A percentile compares a stretch with the other conserved stretches of the same genome.
Evolutionary conservation across 2,113 vertebrate genomes (phyloP).

Genomic region (Empidonax alnorum): DNA sequence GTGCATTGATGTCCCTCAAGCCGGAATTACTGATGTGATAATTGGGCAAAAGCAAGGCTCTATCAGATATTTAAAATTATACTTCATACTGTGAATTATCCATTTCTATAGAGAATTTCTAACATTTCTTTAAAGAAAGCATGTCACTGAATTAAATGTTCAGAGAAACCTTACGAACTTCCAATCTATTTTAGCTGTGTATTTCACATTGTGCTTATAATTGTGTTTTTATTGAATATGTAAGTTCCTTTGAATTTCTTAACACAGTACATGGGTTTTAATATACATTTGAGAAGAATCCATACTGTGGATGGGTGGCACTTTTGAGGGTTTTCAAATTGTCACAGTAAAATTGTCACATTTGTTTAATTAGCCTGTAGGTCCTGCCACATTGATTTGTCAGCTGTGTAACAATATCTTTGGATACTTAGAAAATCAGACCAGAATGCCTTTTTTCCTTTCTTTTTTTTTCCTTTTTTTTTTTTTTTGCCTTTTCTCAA

Average conservation of each 20-base stretch:
- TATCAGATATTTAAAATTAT: conserved; percentile 33
- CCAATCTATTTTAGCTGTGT: conserved; percentile 1
- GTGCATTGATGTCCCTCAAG: background rate
- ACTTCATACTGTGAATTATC: background rate
- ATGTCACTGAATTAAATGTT: conserved; percentile 24
- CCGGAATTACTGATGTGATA: conserved; percentile 6
- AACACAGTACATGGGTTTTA: background rate
- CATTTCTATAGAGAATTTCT: conserved; percentile 12
- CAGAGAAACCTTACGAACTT: conserved; percentile 18
- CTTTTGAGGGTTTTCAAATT: conserved; percentile 51
- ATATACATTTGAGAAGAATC: conserved; percentile 33
- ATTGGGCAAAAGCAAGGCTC: conserved; percentile 3
- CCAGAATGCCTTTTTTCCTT: background rate
- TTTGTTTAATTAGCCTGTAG: conserved; percentile 69
- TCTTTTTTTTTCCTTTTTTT: background rate
- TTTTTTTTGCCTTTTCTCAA: background rate
- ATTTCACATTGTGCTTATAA: conserved; percentile 36
- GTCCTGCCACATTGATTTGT: conserved; percentile 60
- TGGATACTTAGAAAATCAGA: conserved; percentile 58
- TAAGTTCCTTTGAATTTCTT: conserved; percentile 25
- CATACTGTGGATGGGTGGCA: conserved; percentile 1
- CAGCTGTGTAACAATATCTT: conserved; percentile 30
- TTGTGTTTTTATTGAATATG: conserved; percentile 31
- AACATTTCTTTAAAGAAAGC: conserved; percentile 30
- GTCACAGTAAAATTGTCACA: conserved; percentile 48